Conservation (phyloP, 2,888 invertebrate genomes). For the Sericinus montela region DNA sequence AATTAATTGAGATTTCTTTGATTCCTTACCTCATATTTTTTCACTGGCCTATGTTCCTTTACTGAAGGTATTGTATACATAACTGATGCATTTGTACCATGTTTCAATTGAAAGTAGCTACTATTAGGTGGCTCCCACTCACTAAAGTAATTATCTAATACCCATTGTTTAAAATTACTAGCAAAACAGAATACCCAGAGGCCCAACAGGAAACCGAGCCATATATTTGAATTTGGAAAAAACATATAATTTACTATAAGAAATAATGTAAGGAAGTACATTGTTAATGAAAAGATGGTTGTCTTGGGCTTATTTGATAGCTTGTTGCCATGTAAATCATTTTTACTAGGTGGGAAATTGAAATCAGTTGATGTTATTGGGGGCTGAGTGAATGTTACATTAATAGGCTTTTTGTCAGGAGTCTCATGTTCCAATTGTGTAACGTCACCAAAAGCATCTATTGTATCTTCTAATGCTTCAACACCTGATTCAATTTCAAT, state of each 20-base stretch:
- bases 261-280: constrained; percentile 61
- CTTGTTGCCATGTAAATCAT: constrained; percentile 32
- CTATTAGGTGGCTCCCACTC: constrained; percentile 44
- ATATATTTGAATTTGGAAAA: constrained; percentile 58
- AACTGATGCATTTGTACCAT: constrained; percentile 36
- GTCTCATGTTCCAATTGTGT: constrained; percentile 32
- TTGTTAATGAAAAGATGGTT: constrained; percentile 51
- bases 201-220: constrained; percentile 71
- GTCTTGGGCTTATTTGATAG: constrained; percentile 32
- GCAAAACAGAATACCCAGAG: constrained; percentile 59
- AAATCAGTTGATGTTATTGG: constrained; percentile 37
- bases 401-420: constrained; percentile 30
- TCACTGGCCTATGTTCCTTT: constrained; percentile 80
- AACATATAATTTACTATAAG: constrained; percentile 51
- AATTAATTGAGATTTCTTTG: no score
- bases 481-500: constrained; percentile 74
- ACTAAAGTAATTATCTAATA: constrained; percentile 60
- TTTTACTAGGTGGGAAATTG: constrained; percentile 53
- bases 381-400: constrained; percentile 27
- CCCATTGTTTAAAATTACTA: constrained; percentile 54
- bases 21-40: constrained; percentile 76
- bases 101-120: constrained; percentile 43
- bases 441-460: constrained; percentile 55
- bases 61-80: constrained; percentile 80
- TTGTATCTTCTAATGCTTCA: constrained; percentile 70